phyloP scores from a whole-genome alignment of 2,113 vertebrate species.

The Notechis scutatus region DNA sequence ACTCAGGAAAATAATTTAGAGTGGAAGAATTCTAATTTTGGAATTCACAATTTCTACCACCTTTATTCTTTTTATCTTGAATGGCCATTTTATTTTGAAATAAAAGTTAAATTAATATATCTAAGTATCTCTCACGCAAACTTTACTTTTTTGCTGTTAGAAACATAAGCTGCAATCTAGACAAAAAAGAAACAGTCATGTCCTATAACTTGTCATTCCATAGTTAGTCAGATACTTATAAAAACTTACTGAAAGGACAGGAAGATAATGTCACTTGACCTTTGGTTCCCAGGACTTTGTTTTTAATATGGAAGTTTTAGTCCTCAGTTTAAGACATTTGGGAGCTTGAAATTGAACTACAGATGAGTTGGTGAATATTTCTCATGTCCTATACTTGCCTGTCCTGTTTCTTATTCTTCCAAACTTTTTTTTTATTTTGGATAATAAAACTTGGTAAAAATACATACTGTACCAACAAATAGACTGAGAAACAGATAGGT shows the following conservation, averaged over 20 bases:
- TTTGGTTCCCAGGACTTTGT: neutral
- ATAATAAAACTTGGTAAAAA: neutral
- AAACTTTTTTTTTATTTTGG: neutral
- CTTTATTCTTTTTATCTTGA: neutral
- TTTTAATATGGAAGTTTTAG: neutral
- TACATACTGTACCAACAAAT: neutral
- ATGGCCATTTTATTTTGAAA: neutral
- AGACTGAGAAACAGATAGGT: neutral
- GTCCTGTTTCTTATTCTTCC: neutral
- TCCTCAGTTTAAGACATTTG: neutral
- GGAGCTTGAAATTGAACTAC: neutral
- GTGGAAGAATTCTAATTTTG: neutral
- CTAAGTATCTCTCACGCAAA: neutral
- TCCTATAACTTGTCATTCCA: neutral
- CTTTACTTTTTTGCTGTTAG: neutral
- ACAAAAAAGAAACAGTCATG: neutral
- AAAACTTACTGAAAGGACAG: neutral
- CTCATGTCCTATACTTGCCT: neutral
- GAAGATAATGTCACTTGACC: neutral
- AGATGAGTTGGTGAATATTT: neutral
- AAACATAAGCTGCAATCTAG: neutral
- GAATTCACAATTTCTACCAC: neutral
- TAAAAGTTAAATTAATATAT: neutral
- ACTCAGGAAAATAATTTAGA: neutral
- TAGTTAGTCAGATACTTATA: neutral